Percentiles rank a stretch among this genome's conserved stretches.
Conservation (phyloP, 2,113 vertebrate genomes). For the Rhinopomastus cyanomelas region DNA sequence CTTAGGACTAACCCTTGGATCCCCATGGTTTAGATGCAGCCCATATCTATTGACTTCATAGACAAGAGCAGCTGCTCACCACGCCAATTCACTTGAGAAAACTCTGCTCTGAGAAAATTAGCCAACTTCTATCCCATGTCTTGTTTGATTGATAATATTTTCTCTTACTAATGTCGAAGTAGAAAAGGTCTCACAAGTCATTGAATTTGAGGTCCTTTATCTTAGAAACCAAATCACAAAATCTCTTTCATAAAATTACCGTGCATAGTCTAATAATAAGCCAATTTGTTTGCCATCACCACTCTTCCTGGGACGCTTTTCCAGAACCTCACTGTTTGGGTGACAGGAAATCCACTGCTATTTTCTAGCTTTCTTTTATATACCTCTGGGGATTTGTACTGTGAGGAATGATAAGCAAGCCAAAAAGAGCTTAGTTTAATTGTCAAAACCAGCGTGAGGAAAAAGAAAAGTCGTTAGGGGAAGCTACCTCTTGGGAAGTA, state of each 20-base stretch:
- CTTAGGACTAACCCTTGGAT: background rate
- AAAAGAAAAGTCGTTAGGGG: slow-evolving; percentile 16
- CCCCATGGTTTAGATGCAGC: background rate
- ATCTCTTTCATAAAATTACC: background rate
- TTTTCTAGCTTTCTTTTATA: slow-evolving; percentile 48
- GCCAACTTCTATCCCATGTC: background rate
- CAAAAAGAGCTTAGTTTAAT: slow-evolving; percentile 32
- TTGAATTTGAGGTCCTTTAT: background rate
- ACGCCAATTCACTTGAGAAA: background rate
- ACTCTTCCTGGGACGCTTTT: background rate
- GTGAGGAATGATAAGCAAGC: background rate
- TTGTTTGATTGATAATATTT: background rate
- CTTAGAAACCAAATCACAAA: background rate
- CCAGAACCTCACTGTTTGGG: background rate
- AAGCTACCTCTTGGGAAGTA: slow-evolving; percentile 35
- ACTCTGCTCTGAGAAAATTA: background rate
- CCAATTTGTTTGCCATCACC: background rate
- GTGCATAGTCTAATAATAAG: background rate
- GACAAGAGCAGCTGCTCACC: background rate
- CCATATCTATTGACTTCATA: background rate
- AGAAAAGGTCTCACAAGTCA: background rate
- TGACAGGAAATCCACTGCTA: background rate
- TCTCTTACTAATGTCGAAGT: background rate
- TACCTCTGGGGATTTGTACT: background rate
- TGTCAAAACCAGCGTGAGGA: background rate